phyloP scores from a whole-genome alignment of 2,113 vertebrate genomes.

The Sylvia atricapilla region DNA sequence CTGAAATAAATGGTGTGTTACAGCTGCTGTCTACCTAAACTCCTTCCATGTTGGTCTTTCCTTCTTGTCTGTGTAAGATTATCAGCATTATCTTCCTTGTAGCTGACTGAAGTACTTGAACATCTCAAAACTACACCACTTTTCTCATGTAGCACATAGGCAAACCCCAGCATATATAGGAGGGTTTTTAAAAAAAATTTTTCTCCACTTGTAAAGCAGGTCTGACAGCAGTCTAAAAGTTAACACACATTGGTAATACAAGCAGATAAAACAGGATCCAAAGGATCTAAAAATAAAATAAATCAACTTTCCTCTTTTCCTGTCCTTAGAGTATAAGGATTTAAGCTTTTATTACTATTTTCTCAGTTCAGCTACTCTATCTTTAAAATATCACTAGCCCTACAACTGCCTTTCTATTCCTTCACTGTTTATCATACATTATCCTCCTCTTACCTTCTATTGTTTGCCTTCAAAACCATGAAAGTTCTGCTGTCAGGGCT shows the following conservation, averaged over 20 bases:
- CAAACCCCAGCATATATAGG: background rate
- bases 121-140: background rate
- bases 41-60: background rate
- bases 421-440: background rate
- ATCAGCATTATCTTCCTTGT: background rate
- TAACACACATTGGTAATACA: background rate
- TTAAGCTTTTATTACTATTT: background rate
- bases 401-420: background rate
- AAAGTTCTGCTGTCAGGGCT: rapidly evolving
- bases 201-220: background rate
- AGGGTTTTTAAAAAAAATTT: background rate
- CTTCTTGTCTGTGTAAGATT: background rate
- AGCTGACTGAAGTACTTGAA: background rate
- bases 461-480: background rate
- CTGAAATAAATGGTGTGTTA: background rate
- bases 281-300: background rate
- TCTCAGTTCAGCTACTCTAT: background rate
- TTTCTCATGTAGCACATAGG: rapidly evolving
- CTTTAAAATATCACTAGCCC: background rate
- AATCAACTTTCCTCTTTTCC: background rate
- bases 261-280: background rate
- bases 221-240: background rate
- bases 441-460: background rate
- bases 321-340: background rate
- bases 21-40: background rate